Evolutionary conservation across 2,888 invertebrate species (phyloP).

Genomic region (Zaprionus bogoriensis): DNA sequence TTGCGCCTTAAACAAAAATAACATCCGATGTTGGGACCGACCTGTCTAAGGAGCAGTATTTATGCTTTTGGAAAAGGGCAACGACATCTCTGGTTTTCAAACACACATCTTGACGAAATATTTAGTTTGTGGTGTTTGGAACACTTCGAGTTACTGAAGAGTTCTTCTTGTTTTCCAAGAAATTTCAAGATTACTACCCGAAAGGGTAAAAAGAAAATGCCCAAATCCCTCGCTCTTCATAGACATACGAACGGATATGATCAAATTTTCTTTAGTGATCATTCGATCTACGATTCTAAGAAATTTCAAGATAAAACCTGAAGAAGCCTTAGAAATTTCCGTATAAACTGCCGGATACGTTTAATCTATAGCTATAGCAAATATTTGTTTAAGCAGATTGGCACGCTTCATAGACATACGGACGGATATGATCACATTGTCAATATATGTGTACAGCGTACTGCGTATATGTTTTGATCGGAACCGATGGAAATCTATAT

Average conservation of each 20-base stretch:
- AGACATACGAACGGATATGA: too few species aligned
- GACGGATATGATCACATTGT: background rate
- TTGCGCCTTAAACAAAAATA: constrained; percentile 62
- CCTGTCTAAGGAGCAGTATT: constrained; percentile 35
- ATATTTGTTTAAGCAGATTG: background rate
- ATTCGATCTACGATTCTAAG: too few species aligned
- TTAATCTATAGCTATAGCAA: background rate
- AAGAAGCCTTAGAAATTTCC: background rate
- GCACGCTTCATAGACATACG: background rate
- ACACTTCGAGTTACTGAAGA: background rate
- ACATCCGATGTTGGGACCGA: constrained; percentile 26
- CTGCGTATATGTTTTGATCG: too few species aligned
- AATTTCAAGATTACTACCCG: too few species aligned
- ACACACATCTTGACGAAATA: constrained; percentile 25
- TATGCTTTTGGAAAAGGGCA: constrained; percentile 63
- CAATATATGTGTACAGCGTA: too few species aligned
- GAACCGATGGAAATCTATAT: too few species aligned
- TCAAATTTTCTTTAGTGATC: too few species aligned
- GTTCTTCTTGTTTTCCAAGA: too few species aligned
- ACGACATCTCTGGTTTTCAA: constrained; percentile 47
- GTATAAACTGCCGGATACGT: background rate
- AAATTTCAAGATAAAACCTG: too few species aligned
- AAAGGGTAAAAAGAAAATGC: too few species aligned
- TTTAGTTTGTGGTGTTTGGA: constrained; percentile 13
- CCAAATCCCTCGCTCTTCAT: too few species aligned